Evolutionary conservation across 2,113 vertebrate genomes (phyloP).

Genomic region (Sprattus sprattus): DNA sequence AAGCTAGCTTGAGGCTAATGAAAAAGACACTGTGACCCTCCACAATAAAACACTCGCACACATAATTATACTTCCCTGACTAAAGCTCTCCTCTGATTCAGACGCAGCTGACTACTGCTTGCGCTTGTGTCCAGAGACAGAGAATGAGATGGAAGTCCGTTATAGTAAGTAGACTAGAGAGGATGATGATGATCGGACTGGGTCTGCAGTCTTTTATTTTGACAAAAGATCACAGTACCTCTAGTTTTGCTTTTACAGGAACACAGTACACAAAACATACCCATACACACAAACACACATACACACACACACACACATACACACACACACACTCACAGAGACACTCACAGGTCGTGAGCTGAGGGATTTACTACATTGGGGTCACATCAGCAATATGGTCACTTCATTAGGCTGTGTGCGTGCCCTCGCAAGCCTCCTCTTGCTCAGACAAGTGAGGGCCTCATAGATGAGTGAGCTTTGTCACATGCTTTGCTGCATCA

Average conservation of each 20-base stretch:
- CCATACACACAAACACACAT: not conserved
- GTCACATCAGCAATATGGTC: not conserved
- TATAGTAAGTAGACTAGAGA: not conserved
- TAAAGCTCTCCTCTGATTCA: not conserved
- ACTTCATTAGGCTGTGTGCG: not conserved
- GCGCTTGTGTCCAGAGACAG: not conserved
- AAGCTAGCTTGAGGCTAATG: not conserved
- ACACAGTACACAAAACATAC: not conserved
- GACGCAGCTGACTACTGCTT: not conserved
- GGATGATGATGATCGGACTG: not conserved
- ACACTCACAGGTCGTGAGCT: not conserved
- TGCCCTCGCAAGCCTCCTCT: not conserved
- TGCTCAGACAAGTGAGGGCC: not conserved
- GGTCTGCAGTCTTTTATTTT: not conserved
- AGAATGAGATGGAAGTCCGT: not conserved
- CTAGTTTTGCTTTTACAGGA: not conserved
- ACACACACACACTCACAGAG: not conserved
- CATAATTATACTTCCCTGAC: not conserved
- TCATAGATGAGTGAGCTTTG: not conserved
- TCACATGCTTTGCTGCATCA: constrained; percentile 18
- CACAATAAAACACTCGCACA: not conserved
- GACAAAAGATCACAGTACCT: not conserved
- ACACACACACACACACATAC: not conserved
- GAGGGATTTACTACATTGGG: not conserved
- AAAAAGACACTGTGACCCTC: not conserved